Percentiles rank a stretch among this genome's conserved stretches.
phyloP scores from a whole-genome alignment of 2,113 vertebrate genomes.

The Hipposideros armiger region DNA sequence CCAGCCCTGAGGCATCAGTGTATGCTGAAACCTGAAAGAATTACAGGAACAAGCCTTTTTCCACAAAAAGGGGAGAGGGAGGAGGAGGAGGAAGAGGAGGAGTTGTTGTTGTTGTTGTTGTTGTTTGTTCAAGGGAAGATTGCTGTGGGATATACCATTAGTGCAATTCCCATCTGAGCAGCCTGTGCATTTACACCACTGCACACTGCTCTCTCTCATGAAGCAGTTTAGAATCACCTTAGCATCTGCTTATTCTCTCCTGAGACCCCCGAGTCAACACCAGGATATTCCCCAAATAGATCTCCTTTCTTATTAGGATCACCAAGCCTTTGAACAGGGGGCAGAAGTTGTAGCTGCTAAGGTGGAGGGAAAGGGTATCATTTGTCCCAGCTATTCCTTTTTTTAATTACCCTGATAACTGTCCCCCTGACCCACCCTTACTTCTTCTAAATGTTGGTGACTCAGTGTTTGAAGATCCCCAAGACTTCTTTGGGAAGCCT shows the following conservation, averaged over 20 bases:
- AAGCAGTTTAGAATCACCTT: neutral
- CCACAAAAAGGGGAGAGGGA: neutral
- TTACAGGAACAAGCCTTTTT: neutral
- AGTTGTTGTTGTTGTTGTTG: too few relatives aligned
- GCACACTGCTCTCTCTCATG: neutral
- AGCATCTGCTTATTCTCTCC: neutral
- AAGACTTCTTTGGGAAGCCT: neutral
- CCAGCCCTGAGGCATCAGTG: neutral
- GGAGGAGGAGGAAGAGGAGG: too few relatives aligned
- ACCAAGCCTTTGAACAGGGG: neutral
- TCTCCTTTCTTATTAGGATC: neutral
- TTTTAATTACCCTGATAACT: neutral
- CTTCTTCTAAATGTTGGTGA: neutral
- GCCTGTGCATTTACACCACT: neutral
- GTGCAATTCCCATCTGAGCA: neutral
- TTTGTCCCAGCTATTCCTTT: neutral
- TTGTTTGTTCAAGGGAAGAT: neutral
- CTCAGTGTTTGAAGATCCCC: neutral
- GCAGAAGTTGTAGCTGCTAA: neutral
- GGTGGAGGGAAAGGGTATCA: neutral
- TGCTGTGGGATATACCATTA: neutral
- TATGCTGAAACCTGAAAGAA: neutral
- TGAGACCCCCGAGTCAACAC: accelerated
- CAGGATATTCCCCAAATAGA: neutral
- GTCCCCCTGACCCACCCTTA: too few relatives aligned